Base-by-base conservation (phyloP, 2,888 invertebrate species). In the Chouioia cunea region DNA sequence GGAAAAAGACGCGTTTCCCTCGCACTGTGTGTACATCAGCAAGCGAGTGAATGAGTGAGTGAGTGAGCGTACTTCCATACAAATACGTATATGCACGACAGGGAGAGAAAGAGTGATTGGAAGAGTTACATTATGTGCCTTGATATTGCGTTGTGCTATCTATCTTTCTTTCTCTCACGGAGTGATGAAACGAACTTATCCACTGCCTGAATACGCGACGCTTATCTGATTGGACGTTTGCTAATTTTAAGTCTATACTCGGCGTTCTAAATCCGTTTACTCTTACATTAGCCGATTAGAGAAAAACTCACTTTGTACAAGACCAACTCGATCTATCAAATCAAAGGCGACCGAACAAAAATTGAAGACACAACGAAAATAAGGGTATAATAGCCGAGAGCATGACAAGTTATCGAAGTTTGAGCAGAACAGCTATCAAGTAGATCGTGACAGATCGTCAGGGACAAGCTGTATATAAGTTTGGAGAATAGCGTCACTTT, bases 201-300 rank as follows among this genome's bases (percentile, higher is more conserved):
- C 6, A 3, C 43, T 68, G 56, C 46, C 63, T 65, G 63, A 62
- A 48, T 23, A 59, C 65, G 50, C 70, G 18, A 22, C 10, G 3
- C 15, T 60, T 62, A 62, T 53, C 63, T 44, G 58, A 64, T 64
- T 14, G 15, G 53, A 8, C 15, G 36, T 64, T 18, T 4, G 69
- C 58, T 69, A 64, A 69, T 69, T 69, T 69, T 63, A 67, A 27
- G 36, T n/a, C n/a, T n/a, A 36, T 15, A n/a, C 36, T 43, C 6
- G 23, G n/a, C 12, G 36, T 23, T 54, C 23, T 23, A n/a, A n/a
- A 54, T 27, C 36, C 10, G 4, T 36, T 12, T 36, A 2, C 36
- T 36, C 36, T 36, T 36, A 36, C 6, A 10, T 36, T 36, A 36
- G 36, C 12, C 36, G 36, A 36, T 36, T 10, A 3, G 2, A 36